Percentiles rank a stretch among this genome's conserved stretches.
Conservation (phyloP, 2,797 vertebrate species). For the Phaenicophaeus curvirostris region DNA sequence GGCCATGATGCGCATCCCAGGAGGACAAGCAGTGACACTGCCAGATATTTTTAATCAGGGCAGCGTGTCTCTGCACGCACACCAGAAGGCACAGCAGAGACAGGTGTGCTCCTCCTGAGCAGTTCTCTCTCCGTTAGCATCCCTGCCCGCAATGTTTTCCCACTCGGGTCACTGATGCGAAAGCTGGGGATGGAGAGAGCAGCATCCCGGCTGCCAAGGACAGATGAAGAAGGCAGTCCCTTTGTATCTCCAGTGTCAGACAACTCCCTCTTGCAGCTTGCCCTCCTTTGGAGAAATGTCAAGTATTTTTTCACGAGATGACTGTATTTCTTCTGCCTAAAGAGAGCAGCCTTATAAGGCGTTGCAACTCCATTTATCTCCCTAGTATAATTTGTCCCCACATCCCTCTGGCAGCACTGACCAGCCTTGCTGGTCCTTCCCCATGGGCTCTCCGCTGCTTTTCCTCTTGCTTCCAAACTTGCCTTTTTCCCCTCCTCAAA, state of each 20-base stretch:
- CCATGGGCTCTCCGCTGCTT: accelerated
- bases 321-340: neutral
- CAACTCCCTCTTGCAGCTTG: neutral
- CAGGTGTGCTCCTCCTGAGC: neutral
- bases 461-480: neutral
- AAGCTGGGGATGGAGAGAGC: neutral
- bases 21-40: neutral
- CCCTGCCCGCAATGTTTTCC: neutral
- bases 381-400: neutral
- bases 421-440: neutral
- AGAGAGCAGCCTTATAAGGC: neutral
- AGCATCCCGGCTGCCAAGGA: neutral
- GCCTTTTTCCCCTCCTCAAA: neutral
- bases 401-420: neutral
- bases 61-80: neutral
- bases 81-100: conserved; percentile 1
- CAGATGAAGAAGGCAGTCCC: neutral
- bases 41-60: neutral
- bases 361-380: neutral
- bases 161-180: neutral
- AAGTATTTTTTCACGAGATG: neutral
- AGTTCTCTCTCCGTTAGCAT: neutral
- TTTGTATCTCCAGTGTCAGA: neutral
- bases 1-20: neutral
- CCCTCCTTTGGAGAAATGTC: neutral